Conservation (phyloP, 2,113 vertebrate genomes). For the Hepsetus odoe region DNA sequence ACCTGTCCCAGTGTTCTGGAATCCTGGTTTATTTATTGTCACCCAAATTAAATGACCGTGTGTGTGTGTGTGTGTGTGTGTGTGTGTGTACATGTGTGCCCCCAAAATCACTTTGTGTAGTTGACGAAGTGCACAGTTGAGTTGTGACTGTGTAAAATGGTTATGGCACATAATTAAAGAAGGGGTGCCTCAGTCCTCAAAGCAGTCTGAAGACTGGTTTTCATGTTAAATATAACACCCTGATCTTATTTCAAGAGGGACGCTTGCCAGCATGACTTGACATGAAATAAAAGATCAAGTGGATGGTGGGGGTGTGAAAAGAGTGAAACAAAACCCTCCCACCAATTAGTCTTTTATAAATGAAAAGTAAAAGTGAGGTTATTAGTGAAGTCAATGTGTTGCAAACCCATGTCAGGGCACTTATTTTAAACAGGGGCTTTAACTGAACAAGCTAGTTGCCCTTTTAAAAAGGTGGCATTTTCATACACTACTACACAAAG, state of each 20-base stretch:
- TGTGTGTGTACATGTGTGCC: conserved; percentile 2
- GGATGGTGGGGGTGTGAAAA: not conserved
- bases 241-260: not conserved
- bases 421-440: conserved; percentile 12
- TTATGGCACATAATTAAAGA: not conserved
- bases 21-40: conserved; percentile 54
- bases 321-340: not conserved
- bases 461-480: conserved; percentile 16
- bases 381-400: not conserved
- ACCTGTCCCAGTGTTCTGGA: conserved; percentile 30
- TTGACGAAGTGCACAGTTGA: not conserved
- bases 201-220: not conserved
- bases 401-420: not conserved
- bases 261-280: not conserved
- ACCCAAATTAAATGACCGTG: conserved; percentile 23
- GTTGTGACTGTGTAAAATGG: not conserved
- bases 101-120: conserved; percentile 4
- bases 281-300: not conserved
- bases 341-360: not conserved
- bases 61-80: conserved; percentile 20
- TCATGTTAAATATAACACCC: not conserved
- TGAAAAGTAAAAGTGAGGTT: not conserved
- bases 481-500: conserved; percentile 41
- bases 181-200: not conserved
- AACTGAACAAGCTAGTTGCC: conserved; percentile 17